These are phyloP conservation scores for Ephestia elutella DNA, from an alignment of 1,140 invertebrate species.

Conservation along the genomic window DNA sequence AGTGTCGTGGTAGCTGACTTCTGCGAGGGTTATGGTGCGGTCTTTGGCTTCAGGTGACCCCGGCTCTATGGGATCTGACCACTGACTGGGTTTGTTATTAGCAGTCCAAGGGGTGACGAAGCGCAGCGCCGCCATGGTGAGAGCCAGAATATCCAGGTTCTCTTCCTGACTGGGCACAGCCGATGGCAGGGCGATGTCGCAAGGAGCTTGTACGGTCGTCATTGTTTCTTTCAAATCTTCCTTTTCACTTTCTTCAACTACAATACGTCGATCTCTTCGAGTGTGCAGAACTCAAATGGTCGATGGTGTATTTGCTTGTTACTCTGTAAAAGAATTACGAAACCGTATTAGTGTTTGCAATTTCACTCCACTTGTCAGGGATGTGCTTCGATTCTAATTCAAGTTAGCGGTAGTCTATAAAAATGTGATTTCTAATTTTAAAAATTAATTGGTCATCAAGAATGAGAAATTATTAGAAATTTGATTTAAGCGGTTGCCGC, in stretches of 20 bases:
- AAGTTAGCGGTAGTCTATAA: not conserved
- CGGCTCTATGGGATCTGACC: conserved; percentile 38
- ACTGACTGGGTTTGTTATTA: conserved; percentile 32
- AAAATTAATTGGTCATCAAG: too few species aligned
- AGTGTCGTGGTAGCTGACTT: conserved; percentile 80
- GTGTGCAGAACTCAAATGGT: conserved; percentile 23
- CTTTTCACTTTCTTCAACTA: conserved; percentile 12
- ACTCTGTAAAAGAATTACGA: conserved; percentile 41
- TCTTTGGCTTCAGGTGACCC: conserved; percentile 54
- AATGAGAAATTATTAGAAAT: not conserved
- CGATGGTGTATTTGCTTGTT: conserved; percentile 19
- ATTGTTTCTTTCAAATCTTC: conserved; percentile 27
- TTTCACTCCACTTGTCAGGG: conserved; percentile 25
- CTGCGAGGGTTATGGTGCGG: conserved; percentile 75
- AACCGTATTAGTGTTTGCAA: conserved; percentile 33
- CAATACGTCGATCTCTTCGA: conserved; percentile 15
- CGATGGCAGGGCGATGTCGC: conserved; percentile 40
- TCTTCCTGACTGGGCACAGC: conserved; percentile 45
- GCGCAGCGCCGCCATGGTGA: conserved; percentile 68
- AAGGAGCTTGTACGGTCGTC: conserved; percentile 54
- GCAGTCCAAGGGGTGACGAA: conserved; percentile 60
- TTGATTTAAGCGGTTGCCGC: not conserved
- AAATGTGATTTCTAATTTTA: too few species aligned
- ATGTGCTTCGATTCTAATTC: conserved; percentile 13
- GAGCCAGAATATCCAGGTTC: conserved; percentile 53